Base-by-base conservation (phyloP, 2,888 invertebrate species). In the Drosophila meridiana region DNA sequence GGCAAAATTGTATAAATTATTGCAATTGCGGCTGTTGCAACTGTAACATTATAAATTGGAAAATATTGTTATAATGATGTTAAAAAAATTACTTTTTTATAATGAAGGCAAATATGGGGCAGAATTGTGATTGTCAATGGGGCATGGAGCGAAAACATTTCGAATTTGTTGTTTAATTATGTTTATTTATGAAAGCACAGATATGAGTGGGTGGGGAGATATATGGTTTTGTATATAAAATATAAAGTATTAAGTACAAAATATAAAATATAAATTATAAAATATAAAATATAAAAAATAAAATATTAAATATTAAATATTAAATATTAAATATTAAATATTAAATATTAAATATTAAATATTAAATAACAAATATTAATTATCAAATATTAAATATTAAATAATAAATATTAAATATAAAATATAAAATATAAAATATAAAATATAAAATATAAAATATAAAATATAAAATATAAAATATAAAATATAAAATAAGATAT, bases 1-100 rank as follows among this genome's bases (percentile, higher is more conserved):
- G 48, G 34, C 65, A 5, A 30, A n/a, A 42, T 40, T 56, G n/a
- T 40, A 32, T 30, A 30, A 56, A n/a, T 40, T 40, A 56, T 38
- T 30, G 36, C 26, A 55, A 55, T 26, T 38, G 38, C 28, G 26
- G 7, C 13, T 38, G 40, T 9, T 38, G 55, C 55, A 55, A 55
- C 28, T 28, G 40, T 55, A 8, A 26, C 38, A 36, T 38, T 55
- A 38, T 30, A 38, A 55, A 52, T 52, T 52, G 3, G 3, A 34
- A 36, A 36, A 13, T 52, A 52, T 20, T 34, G 26, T 26, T 1
- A 34, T 34, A 13, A 34, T 5, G 34, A 52, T 20, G 20, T 34
- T 11, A 13, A 52, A 11, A 11, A 34, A 34, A 6, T 9, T 0
- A 34, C 0, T 34, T 20, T 9, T 34, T 34, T 5, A 2, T 30